A percentile compares a stretch with the other conserved stretches of the same genome.
These are phyloP conservation scores for Columba livia DNA, from an alignment of 2,113 vertebrate genomes.

Conservation along the genomic window DNA sequence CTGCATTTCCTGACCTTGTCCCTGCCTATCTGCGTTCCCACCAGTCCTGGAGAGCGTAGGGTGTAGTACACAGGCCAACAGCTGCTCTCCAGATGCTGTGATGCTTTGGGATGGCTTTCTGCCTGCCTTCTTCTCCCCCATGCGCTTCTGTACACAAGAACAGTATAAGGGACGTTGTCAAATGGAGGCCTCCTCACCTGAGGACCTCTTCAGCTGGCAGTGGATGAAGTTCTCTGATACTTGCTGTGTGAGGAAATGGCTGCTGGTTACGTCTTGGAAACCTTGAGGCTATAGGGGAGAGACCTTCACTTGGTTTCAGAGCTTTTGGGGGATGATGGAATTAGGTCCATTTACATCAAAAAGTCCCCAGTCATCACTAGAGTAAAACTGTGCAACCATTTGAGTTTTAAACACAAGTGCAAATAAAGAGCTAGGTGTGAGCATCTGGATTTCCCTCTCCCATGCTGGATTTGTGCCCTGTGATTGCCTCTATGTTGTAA, in stretches of 20 bases:
- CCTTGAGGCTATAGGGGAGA: not conserved
- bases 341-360: not conserved
- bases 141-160: not conserved
- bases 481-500: not conserved
- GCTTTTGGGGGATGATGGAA: not conserved
- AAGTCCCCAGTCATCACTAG: not conserved
- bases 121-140: not conserved
- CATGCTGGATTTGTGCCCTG: not conserved
- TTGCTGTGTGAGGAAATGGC: not conserved
- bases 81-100: slow-evolving; percentile 56
- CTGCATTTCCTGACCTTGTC: slow-evolving; percentile 35
- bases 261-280: not conserved
- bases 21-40: slow-evolving; percentile 42
- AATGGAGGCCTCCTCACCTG: not conserved
- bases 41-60: not conserved
- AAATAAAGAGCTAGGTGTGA: not conserved
- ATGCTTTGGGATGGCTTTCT: slow-evolving; percentile 23
- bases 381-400: not conserved
- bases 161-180: not conserved
- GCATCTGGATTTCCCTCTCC: not conserved
- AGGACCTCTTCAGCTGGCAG: not conserved
- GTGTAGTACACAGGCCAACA: not conserved
- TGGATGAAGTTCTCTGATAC: not conserved
- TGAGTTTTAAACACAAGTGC: not conserved
- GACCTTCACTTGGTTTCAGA: not conserved